These are phyloP conservation scores for Hermatobates lingyangjiaoensis DNA, from an alignment of 1,140 invertebrate species.

Conservation along the genomic window DNA sequence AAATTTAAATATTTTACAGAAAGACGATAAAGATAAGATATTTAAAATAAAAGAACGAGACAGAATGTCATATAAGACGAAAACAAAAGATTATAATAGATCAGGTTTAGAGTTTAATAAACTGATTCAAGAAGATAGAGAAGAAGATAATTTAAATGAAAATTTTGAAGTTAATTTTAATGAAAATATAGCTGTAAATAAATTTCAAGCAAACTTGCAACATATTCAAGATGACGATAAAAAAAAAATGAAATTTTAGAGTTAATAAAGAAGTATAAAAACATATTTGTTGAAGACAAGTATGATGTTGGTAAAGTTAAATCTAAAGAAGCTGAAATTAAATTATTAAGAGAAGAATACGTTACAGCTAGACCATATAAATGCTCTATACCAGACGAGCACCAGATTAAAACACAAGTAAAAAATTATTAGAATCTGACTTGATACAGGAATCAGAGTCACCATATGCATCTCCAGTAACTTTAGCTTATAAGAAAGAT, in stretches of 20 bases:
- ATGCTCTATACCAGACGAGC: slow-evolving; percentile 7
- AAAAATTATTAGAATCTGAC: slow-evolving; percentile 10
- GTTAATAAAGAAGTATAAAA: slow-evolving; percentile 6
- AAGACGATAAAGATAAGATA: slow-evolving; percentile 16
- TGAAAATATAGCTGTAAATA: neutral
- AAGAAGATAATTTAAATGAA: slow-evolving; percentile 13
- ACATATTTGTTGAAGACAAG: slow-evolving; percentile 12
- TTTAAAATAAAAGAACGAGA: neutral
- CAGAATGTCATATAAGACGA: neutral
- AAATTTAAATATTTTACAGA: slow-evolving; percentile 14
- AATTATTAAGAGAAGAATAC: slow-evolving; percentile 8
- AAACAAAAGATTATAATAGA: neutral
- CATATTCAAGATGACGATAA: neutral
- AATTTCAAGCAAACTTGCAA: neutral
- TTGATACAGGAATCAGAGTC: slow-evolving; percentile 11
- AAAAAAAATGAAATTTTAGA: slow-evolving; percentile 1
- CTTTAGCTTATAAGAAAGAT: slow-evolving; percentile 11
- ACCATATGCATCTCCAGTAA: slow-evolving; percentile 12
- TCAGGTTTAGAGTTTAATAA: neutral
- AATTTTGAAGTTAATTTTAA: slow-evolving; percentile 1
- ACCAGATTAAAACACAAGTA: slow-evolving; percentile 12
- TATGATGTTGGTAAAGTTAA: slow-evolving; percentile 13
- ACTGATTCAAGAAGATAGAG: slow-evolving; percentile 16
- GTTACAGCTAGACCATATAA: slow-evolving; percentile 7
- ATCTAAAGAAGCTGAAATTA: slow-evolving; percentile 5